phyloP scores from a whole-genome alignment of 2,113 vertebrate genomes.

The Scortum barcoo region DNA sequence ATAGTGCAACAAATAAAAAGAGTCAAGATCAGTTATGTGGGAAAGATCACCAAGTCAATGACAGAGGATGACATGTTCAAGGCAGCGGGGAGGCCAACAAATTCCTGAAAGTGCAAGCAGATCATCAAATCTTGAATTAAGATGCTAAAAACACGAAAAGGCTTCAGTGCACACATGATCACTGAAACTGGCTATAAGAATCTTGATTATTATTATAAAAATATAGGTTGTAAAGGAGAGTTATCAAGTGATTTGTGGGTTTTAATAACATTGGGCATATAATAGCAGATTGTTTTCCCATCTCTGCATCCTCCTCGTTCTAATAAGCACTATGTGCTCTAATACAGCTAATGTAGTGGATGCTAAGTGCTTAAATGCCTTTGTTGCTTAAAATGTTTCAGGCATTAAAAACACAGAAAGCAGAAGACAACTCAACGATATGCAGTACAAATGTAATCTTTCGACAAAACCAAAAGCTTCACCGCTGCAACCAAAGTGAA shows the following conservation, averaged over 20 bases:
- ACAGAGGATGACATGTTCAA: constrained; percentile 20
- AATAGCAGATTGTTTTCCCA: neutral
- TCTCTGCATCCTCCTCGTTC: too few species aligned
- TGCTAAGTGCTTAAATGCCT: neutral
- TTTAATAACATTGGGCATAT: neutral
- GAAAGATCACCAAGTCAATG: neutral
- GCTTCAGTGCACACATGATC: neutral
- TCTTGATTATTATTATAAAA: neutral
- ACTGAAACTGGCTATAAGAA: neutral
- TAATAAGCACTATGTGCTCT: neutral
- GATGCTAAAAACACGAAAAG: neutral
- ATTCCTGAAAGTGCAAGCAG: neutral
- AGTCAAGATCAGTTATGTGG: neutral
- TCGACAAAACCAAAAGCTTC: neutral
- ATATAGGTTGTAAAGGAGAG: neutral
- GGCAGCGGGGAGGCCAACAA: neutral
- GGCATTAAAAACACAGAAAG: constrained; percentile 3
- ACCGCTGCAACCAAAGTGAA: constrained; percentile 9
- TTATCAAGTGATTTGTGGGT: neutral
- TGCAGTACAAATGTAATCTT: neutral
- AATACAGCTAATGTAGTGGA: neutral
- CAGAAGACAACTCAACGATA: constrained; percentile 18
- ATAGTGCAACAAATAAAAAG: constrained; percentile 3
- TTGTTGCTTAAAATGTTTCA: neutral
- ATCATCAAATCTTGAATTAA: constrained; percentile 2